Conservation (phyloP, 1,140 invertebrate species). For the Drosophila sp. region DNA sequence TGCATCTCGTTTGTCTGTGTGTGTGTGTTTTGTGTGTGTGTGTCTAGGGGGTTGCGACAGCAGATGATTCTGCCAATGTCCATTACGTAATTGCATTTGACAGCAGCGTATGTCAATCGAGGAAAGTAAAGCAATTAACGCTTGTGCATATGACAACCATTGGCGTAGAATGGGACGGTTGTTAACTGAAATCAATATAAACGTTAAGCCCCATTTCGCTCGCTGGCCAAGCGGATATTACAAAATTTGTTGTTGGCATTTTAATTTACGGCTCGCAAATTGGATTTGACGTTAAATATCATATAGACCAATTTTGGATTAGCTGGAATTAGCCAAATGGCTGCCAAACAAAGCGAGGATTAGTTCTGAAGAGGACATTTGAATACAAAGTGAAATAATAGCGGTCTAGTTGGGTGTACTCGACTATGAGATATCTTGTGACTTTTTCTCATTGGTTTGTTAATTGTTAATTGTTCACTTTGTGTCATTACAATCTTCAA, state of each 20-base stretch:
- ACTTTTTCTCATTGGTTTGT: no score
- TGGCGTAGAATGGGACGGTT: conserved; percentile 10
- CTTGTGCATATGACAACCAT: conserved; percentile 16
- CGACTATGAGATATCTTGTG: not conserved
- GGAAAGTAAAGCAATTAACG: conserved; percentile 80
- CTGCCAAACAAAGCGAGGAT: conserved; percentile 24
- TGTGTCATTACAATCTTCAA: no score
- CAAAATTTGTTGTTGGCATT: conserved; percentile 58
- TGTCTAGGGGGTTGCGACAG: not conserved
- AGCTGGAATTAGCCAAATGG: conserved; percentile 71
- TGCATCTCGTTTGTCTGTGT: not conserved
- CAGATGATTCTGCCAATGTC: conserved; percentile 44
- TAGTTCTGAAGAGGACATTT: conserved; percentile 16
- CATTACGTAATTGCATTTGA: conserved; percentile 78
- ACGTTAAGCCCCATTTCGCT: conserved; percentile 25
- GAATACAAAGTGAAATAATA: conserved; percentile 56
- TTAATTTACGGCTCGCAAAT: conserved; percentile 74
- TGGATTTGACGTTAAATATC: conserved; percentile 66
- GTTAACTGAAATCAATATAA: conserved; percentile 51
- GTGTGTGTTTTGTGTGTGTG: conserved; percentile 2
- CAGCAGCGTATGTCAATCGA: conserved; percentile 58
- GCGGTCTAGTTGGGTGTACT: not conserved
- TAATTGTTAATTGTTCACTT: no score
- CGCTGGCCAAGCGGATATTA: conserved; percentile 67
- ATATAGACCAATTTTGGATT: conserved; percentile 67